phyloP scores from a whole-genome alignment of 2,113 vertebrate species.

The Phoxinus phoxinus region DNA sequence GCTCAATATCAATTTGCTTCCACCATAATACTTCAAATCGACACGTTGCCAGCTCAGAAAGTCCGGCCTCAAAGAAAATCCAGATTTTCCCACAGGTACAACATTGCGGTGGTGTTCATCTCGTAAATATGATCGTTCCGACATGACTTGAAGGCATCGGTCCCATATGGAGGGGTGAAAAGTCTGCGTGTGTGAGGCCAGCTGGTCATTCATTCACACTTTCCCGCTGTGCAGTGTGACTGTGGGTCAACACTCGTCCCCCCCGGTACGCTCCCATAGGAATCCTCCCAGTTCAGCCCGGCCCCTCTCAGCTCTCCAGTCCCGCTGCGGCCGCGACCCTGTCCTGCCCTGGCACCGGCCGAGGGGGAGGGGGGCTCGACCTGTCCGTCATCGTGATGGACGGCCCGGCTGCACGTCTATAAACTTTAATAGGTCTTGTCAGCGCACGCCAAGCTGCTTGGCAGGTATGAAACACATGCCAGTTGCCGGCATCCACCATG shows the following conservation, averaged over 20 bases:
- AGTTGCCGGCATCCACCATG: constrained; percentile 36
- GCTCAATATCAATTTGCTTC: not conserved
- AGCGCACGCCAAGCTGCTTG: constrained; percentile 66
- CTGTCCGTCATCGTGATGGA: constrained; percentile 73
- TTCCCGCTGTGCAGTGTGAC: constrained; percentile 46
- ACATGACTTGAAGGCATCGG: not conserved
- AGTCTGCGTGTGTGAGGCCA: constrained; percentile 39
- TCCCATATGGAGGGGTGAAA: constrained; percentile 40
- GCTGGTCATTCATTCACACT: constrained; percentile 50
- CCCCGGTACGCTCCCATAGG: constrained; percentile 22
- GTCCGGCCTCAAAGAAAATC: not conserved
- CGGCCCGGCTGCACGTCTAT: constrained; percentile 70
- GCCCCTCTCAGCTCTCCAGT: constrained; percentile 46
- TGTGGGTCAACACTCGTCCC: constrained; percentile 19
- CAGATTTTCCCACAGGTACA: constrained; percentile 2
- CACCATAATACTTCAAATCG: not conserved
- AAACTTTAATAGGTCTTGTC: constrained; percentile 80
- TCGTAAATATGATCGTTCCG: not conserved
- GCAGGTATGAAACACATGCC: constrained; percentile 66
- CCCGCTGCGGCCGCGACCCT: constrained; percentile 45
- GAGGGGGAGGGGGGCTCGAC: constrained; percentile 46
- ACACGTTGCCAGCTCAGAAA: not conserved
- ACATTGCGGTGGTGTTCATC: not conserved
- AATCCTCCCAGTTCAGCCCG: constrained; percentile 36
- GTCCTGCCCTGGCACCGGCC: constrained; percentile 48